Base-by-base conservation (phyloP, 1,140 invertebrate species). In the Drosophila sproati region DNA sequence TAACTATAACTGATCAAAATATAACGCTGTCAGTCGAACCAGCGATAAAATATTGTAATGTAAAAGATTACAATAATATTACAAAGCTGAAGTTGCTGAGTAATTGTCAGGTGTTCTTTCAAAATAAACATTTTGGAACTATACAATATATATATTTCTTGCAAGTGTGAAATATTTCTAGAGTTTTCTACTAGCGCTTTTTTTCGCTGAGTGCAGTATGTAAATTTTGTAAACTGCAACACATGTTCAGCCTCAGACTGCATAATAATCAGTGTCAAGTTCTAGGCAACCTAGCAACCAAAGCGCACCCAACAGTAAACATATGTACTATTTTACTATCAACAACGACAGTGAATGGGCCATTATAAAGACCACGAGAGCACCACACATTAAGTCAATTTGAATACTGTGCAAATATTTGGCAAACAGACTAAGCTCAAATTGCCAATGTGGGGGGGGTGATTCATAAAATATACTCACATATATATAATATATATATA, bases 361-460 rank as follows among this genome's bases (percentile, higher is more conserved):
- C 35, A 48, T 61, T 68, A 48, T 47, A 68, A 61, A 54, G 31
- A 34, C 34, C 20, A 20, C 20, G 20, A 20, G 20, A 20, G 20
- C 20, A 20, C 6, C 34, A 39, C 41, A 35, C 62, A 47, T 70
- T 54, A 43, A 57, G 54, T 66, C 31, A 39, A 51, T 63, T 51
- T 63, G 60, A 41, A 63, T 41, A 51, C 47, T 31, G 29, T 70
- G 72, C 72, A 70, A 87, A 89, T 83, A 88, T 87, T 87, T 88
- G 77, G 66, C 72, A 88, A 20, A 83, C 76, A 80, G 60, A 62
- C n/a, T 55, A 39, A 76, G 45, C 34, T 32, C 28, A 10, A 12
- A 10, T 51, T 60, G 43, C 2, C 32, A 37, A 70, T 51, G 45
- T 63, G 45, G 57, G 67, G 54, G 54, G 54, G 67, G 63, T 31